Percentiles rank a stretch among this genome's conserved stretches.
Evolutionary conservation across 1,140 invertebrate species (phyloP).

Genomic region (Ostrea denselamellosa): DNA sequence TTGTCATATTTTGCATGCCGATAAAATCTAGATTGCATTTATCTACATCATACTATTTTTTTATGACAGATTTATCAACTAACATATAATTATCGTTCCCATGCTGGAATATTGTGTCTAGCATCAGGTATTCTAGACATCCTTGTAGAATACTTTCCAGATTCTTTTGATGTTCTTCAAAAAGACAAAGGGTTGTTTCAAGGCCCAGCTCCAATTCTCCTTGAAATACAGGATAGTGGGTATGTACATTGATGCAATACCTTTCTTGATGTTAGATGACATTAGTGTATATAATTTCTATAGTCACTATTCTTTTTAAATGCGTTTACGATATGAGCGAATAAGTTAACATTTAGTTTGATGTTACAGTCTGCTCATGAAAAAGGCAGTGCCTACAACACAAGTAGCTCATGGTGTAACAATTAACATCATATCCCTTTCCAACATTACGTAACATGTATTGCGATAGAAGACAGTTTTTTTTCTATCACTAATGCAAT

Average conservation of each 20-base stretch:
- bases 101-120: slow-evolving; percentile 65
- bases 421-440: no score
- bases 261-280: no score
- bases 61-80: slow-evolving; percentile 59
- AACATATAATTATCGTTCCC: slow-evolving; percentile 69
- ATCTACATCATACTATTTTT: background rate
- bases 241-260: background rate
- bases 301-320: no score
- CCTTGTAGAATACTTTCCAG: slow-evolving; percentile 65
- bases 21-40: background rate
- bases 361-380: no score
- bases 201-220: slow-evolving; percentile 68
- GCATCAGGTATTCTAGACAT: slow-evolving; percentile 68
- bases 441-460: no score
- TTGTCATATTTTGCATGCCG: background rate
- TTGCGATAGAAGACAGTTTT: no score
- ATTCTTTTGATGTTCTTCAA: slow-evolving; percentile 67
- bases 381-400: no score
- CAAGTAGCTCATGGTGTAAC: no score
- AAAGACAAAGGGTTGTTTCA: slow-evolving; percentile 67
- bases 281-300: no score
- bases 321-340: no score
- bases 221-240: slow-evolving; percentile 55
- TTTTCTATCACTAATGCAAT: no score
- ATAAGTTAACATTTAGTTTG: no score